Percentiles rank a stretch among this genome's conserved stretches.
Evolutionary conservation across 2,113 vertebrate genomes (phyloP).

Genomic region (Corapipo altera): DNA sequence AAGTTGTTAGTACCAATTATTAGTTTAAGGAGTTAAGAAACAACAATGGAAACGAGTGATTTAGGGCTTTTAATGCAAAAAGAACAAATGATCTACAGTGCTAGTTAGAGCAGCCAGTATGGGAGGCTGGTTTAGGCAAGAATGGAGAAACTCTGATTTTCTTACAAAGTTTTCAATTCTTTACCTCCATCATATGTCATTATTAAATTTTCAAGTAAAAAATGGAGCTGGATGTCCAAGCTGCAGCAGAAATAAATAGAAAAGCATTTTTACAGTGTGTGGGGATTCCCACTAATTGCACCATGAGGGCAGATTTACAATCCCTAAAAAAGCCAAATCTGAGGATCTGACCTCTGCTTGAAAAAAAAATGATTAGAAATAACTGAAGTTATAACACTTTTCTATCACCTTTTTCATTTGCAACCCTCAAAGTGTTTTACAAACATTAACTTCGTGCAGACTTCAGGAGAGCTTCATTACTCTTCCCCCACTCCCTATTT

Average conservation of each 20-base stretch:
- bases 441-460: neutral
- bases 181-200: neutral
- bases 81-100: neutral
- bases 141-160: neutral
- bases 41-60: neutral
- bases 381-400: neutral
- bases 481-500: neutral
- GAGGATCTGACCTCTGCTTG: neutral
- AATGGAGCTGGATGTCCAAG: neutral
- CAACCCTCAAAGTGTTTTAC: neutral
- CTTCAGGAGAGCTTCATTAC: neutral
- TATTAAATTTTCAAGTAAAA: neutral
- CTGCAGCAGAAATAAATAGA: neutral
- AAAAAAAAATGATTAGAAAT: neutral
- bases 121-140: neutral
- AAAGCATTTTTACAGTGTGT: neutral
- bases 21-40: neutral
- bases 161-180: neutral
- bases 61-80: neutral
- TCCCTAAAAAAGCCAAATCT: neutral
- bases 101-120: neutral
- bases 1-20: neutral
- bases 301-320: neutral
- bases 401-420: neutral
- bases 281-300: neutral